Evolutionary conservation across 2,888 invertebrate genomes (phyloP), one percentile per base, ranked within the genome.

Genomic region (Bombylius discolor): DNA sequence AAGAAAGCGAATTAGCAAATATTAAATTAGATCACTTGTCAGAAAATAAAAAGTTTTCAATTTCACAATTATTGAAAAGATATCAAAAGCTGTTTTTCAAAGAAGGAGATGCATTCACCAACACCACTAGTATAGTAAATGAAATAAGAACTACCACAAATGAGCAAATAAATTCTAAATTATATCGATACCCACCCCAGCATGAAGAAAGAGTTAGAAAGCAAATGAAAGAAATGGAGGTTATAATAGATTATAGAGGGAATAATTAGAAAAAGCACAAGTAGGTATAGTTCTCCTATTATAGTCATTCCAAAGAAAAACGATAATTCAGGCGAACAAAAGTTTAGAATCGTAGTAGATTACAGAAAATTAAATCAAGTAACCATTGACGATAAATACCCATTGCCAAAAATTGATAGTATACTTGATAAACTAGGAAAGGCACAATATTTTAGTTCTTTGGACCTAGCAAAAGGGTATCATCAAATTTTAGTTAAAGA

Each of bases 401-500:
- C 5, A 44, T n/a, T 5, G 5, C 44, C 44, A 44, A 44, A 47
- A 4, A 54, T 54, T 31, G 54, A 54, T 14, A 49, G 49, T 14
- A 31, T 53, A 14, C 13, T 53, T 4, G 49, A 56, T 46, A 57
- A 58, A 50, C 11, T 58, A 14, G 56, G 55, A 4, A 53, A 52
- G 47, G 51, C 60, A 9, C 57, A 58, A 47, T 60, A 59, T 48
- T 57, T 60, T 31, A 52, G 52, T 34, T 56, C 58, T 4, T 23
- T 60, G 7, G 58, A 58, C 45, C 33, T 60, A 14, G 59, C 56
- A 4, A 59, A 59, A 45, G 60, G 59, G 4, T 59, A 60, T 50
- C 55, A 60, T 42, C 60, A 59, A 46, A 61, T 59, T 5, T 49
- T 56, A 39, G 55, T 59, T 44, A 57, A 47, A 23, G 55, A 56